phyloP scores from a whole-genome alignment of 2,888 invertebrate species.

The Athetis lepigone region DNA sequence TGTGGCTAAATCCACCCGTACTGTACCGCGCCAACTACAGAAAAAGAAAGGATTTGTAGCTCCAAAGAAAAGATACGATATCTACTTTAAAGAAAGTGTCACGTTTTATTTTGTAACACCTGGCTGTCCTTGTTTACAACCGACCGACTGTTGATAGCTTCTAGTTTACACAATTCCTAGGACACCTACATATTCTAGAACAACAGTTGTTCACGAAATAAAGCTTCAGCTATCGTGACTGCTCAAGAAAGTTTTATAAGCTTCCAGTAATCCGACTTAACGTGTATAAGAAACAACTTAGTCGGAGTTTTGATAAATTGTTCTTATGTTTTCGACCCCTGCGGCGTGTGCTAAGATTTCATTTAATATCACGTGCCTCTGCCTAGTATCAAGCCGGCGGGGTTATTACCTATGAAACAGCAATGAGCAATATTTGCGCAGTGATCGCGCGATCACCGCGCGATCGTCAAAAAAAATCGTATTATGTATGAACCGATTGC shows the following conservation, averaged over 20 bases:
- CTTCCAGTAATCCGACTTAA: constrained; percentile 35
- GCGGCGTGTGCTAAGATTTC: constrained; percentile 25
- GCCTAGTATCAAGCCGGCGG: background rate
- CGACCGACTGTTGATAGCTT: constrained; percentile 11
- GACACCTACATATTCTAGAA: constrained; percentile 6
- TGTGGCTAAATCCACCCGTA: too few relatives aligned
- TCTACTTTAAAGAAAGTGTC: constrained; percentile 36
- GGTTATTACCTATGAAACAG: too few relatives aligned
- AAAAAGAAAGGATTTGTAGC: constrained; percentile 5
- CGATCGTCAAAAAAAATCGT: too few relatives aligned
- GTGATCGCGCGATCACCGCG: too few relatives aligned
- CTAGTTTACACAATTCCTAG: constrained; percentile 20
- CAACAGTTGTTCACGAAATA: constrained; percentile 20
- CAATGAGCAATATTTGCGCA: too few relatives aligned
- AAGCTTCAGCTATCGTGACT: constrained; percentile 23
- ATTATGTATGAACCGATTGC: too few relatives aligned
- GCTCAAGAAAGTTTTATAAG: constrained; percentile 41
- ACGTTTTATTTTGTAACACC: constrained; percentile 32
- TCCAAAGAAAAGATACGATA: constrained; percentile 27
- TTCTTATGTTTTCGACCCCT: constrained; percentile 31
- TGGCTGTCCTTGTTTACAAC: constrained; percentile 26
- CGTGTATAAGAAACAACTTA: constrained; percentile 41
- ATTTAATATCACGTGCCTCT: background rate
- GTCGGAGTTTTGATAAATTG: constrained; percentile 44
- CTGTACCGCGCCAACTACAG: too few relatives aligned